phyloP scores from a whole-genome alignment of 1,140 invertebrate genomes.

The Pogonomyrmex californicus region DNA sequence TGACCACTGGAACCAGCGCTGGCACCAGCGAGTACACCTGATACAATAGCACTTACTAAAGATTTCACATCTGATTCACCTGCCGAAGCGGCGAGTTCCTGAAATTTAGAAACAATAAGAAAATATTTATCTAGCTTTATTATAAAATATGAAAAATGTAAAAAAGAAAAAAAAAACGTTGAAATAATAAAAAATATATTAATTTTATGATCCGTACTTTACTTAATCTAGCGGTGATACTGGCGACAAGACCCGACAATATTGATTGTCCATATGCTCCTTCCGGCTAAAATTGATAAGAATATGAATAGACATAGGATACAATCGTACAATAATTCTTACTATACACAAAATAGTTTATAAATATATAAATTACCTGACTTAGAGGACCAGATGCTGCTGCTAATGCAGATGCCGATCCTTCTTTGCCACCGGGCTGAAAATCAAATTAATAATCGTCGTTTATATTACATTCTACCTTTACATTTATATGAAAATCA shows the following conservation, averaged over 20 bases:
- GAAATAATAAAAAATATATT: not conserved
- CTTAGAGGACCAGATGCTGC: slow-evolving; percentile 77
- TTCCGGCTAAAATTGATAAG: slow-evolving; percentile 74
- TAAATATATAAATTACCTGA: slow-evolving; percentile 72
- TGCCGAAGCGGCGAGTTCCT: slow-evolving; percentile 61
- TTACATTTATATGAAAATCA: not conserved
- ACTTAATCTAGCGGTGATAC: slow-evolving; percentile 80
- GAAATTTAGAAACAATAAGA: not conserved
- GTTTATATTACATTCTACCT: not conserved
- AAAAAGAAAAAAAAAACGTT: not conserved
- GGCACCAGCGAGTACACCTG: slow-evolving; percentile 81
- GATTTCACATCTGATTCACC: slow-evolving; percentile 79
- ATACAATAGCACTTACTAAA: slow-evolving; percentile 80
- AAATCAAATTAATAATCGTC: slow-evolving; percentile 44
- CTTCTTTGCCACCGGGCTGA: slow-evolving; percentile 77
- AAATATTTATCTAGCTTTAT: not conserved
- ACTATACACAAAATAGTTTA: not conserved
- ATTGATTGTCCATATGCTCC: slow-evolving; percentile 78
- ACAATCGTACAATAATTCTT: not conserved
- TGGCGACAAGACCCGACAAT: slow-evolving; percentile 78
- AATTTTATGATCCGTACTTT: slow-evolving; percentile 77
- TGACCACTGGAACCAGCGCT: slow-evolving; percentile 82
- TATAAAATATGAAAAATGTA: not conserved
- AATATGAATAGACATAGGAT: not conserved
- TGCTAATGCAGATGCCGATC: slow-evolving; percentile 76